A percentile compares a stretch with the other conserved stretches of the same genome.
These are phyloP conservation scores for Torymus texanus DNA, from an alignment of 2,888 invertebrate species.

Conservation along the genomic window DNA sequence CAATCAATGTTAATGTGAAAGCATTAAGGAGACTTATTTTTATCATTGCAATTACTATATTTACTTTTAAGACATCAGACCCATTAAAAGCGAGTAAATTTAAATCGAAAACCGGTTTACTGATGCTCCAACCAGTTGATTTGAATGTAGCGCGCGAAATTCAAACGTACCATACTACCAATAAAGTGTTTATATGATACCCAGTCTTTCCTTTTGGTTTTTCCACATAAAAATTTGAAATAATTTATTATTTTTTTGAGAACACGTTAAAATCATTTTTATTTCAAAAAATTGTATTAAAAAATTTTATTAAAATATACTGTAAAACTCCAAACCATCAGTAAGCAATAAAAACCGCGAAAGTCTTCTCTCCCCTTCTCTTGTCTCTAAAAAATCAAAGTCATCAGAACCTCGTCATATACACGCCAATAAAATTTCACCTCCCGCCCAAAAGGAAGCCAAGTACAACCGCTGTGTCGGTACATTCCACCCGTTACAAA, in stretches of 20 bases:
- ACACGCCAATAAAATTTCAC: slow-evolving; percentile 27
- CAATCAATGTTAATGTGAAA: too few relatives aligned
- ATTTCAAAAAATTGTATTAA: too few relatives aligned
- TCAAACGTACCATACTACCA: not conserved
- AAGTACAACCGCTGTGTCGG: slow-evolving; percentile 53
- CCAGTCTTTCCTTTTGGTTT: too few relatives aligned
- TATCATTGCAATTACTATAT: not conserved
- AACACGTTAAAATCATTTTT: too few relatives aligned
- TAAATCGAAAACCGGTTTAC: slow-evolving; percentile 35
- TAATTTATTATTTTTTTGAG: too few relatives aligned
- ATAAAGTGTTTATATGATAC: too few relatives aligned
- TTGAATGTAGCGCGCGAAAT: slow-evolving; percentile 33
- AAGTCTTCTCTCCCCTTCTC: slow-evolving; percentile 21
- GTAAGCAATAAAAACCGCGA: slow-evolving; percentile 26
- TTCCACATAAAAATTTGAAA: too few relatives aligned
- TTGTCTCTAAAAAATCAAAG: not conserved
- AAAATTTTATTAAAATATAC: too few relatives aligned
- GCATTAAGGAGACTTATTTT: too few relatives aligned
- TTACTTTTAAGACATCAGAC: slow-evolving; percentile 22
- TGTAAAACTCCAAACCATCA: not conserved
- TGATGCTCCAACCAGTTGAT: not conserved
- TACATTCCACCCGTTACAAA: not conserved
- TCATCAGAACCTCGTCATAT: not conserved
- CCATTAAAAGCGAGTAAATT: slow-evolving; percentile 1
- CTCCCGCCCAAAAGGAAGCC: slow-evolving; percentile 56